Evolutionary conservation across 1,140 invertebrate genomes (phyloP).

Genomic region (Drosophila asahinai): DNA sequence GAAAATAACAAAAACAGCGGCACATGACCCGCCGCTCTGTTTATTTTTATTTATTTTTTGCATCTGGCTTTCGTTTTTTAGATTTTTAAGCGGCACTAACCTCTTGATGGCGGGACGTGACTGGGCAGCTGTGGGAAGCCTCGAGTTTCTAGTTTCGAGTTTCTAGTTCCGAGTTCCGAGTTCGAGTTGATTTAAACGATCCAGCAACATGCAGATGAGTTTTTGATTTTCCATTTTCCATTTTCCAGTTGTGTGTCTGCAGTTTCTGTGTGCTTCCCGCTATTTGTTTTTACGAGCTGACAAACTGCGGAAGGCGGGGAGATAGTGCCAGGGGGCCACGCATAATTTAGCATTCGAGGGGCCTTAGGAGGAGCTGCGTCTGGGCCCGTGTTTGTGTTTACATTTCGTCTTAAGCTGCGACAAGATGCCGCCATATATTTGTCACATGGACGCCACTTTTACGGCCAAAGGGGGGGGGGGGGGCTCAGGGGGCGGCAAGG

Average conservation of each 20-base stretch:
- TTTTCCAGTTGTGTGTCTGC: conserved; percentile 31
- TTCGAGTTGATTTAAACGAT: conserved; percentile 60
- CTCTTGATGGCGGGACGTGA: conserved; percentile 49
- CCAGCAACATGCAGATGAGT: conserved; percentile 55
- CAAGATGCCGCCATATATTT: conserved; percentile 73
- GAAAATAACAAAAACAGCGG: conserved; percentile 23
- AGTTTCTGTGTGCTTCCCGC: conserved; percentile 12
- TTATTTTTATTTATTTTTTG: background rate
- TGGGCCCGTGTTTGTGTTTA: conserved; percentile 69
- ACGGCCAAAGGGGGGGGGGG: conserved; percentile 17
- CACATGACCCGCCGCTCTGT: conserved; percentile 5
- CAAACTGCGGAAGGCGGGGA: conserved; percentile 42
- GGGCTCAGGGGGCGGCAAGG: conserved; percentile 20
- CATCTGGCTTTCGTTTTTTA: conserved; percentile 2
- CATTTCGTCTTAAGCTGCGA: conserved; percentile 76
- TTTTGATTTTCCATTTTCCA: conserved; percentile 56
- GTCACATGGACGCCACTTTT: conserved; percentile 76
- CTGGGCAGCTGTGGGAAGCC: conserved; percentile 23
- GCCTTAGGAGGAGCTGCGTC: conserved; percentile 7
- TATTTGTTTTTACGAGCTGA: conserved; percentile 68
- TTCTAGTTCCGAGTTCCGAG: background rate
- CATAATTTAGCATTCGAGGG: conserved; percentile 71
- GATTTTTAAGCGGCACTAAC: conserved; percentile 34
- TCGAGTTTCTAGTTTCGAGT: too few species aligned
- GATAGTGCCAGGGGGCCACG: conserved; percentile 53